Base-by-base conservation (phyloP, 2,888 invertebrate genomes). In the Nesidiocoris tenuis region DNA sequence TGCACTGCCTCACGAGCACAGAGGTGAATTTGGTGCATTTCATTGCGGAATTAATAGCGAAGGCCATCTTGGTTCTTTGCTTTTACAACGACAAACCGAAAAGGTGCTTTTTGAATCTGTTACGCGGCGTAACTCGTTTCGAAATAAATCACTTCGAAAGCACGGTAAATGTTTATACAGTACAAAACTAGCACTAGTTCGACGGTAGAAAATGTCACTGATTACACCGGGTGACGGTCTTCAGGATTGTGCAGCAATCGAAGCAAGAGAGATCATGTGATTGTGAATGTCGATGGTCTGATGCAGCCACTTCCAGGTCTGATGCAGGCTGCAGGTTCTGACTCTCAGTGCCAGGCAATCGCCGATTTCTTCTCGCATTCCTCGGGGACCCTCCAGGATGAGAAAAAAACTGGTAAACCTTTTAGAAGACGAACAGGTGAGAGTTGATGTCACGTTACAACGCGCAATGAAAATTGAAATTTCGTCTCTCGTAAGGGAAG, bases 271-370 rank as follows among this genome's bases (percentile, higher is more conserved):
- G 85, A 94, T 91, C 82, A 95, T 87, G 83, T 93, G 93, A 82
- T 94, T 92, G 88, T 95, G 94, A 78, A 94, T 88, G 82, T 90
- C 91, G 82, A 92, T 91, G 80, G 94, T 95, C 85, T 94, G 94
- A 85, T 95, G 94, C 84, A 95, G 87, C 94, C 94, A 95, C 94
- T 94, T 94, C 91, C 93, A 94, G 84, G 94, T 95, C 86, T 94
- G 94, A 86, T 94, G 93, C 86, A 94, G 90, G 86, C 90, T 89
- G 86, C 91, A 92, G 85, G 91, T 90, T 87, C 94, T 92, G 88
- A 89, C 90, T 86, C 94, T 91, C 87, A 94, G 91, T 88, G 91
- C 93, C 88, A 94, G 87, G 89, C 91, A 91, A 85, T 92, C 80
- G 61, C 78, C 91, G 85, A 89, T 90, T 87, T 89, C 89, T 87